A percentile compares a stretch with the other conserved stretches of the same genome.
Conservation (phyloP, 1,140 invertebrate genomes). For the Musca domestica region DNA sequence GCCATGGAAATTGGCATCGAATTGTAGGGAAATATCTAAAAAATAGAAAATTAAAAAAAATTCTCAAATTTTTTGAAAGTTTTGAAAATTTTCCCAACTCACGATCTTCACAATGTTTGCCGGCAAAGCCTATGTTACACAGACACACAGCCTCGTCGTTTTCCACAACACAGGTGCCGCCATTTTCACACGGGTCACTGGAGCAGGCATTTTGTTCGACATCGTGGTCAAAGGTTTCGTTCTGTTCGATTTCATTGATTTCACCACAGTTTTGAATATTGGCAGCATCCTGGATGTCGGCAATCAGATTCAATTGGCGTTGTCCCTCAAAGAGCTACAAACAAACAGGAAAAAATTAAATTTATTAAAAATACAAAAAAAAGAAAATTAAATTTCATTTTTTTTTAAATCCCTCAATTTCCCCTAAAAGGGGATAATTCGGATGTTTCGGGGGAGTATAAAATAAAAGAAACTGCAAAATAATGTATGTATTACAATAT, state of each 20-base stretch:
- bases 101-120: slow-evolving; percentile 76
- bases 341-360: too few species aligned
- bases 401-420: too few species aligned
- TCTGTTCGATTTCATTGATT: slow-evolving; percentile 45
- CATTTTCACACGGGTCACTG: slow-evolving; percentile 73
- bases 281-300: slow-evolving; percentile 66
- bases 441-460: too few species aligned
- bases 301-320: slow-evolving; percentile 63
- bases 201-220: slow-evolving; percentile 58
- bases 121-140: slow-evolving; percentile 75
- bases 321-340: slow-evolving; percentile 69
- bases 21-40: slow-evolving; percentile 62
- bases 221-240: slow-evolving; percentile 32
- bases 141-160: slow-evolving; percentile 67
- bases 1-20: slow-evolving; percentile 71
- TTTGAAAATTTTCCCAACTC: slow-evolving; percentile 49
- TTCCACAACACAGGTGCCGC: slow-evolving; percentile 70
- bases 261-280: slow-evolving; percentile 73
- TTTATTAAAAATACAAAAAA: too few species aligned
- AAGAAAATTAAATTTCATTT: too few species aligned
- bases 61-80: neutral
- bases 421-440: too few species aligned
- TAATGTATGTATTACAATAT: too few species aligned
- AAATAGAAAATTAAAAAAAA: neutral
- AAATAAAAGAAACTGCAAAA: too few species aligned